Evolutionary conservation across 2,113 vertebrate species (phyloP), one percentile per base, ranked within the genome.

Genomic region (Rhodinocichla rosea): DNA sequence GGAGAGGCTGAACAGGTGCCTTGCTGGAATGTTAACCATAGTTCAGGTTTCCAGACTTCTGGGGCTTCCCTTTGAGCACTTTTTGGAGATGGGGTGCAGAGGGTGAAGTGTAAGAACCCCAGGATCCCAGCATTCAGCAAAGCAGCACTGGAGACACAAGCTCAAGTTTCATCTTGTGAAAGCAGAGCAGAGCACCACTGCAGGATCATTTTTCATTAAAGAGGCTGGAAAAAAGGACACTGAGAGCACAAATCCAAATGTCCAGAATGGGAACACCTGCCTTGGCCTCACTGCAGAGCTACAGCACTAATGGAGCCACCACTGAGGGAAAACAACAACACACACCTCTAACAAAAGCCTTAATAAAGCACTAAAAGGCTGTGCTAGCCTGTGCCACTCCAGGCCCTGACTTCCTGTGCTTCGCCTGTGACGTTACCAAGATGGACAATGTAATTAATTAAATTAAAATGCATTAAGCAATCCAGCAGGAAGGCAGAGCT

Each of bases 401-500:
- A 11, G 86, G 79, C 76, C 79, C 39, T 19, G 35, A 33, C 76
- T 91, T 92, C 85, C 85, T 64, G 32, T 55, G 76, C 94, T 87
- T 92, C 40, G 53, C 73, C 84, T 1, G 1, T 86, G 96, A 97
- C 16, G 45, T 65, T 93, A 92, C 83, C 87, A 60, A 93, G 93
- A 81, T 39, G 83, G 83, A 90, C 92, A 86, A 71, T 68, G 83
- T 87, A 73, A 92, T 96, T 94, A 90, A 97, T 90, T 86, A 86
- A 92, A 94, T 94, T 91, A 89, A 91, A 95, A 92, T 47, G 63
- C 88, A 94, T 92, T 91, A 93, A 95, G 73, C 73, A 50, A 82
- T 93, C 35, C 77, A 95, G 83, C 85, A 92, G 90, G 90, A 88
- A 95, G 52, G 64, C 83, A 81, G 17, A 68, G 50, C 75, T 93